Evolutionary conservation across 2,113 vertebrate genomes (phyloP).

Genomic region (Neopipo cinnamomea): DNA sequence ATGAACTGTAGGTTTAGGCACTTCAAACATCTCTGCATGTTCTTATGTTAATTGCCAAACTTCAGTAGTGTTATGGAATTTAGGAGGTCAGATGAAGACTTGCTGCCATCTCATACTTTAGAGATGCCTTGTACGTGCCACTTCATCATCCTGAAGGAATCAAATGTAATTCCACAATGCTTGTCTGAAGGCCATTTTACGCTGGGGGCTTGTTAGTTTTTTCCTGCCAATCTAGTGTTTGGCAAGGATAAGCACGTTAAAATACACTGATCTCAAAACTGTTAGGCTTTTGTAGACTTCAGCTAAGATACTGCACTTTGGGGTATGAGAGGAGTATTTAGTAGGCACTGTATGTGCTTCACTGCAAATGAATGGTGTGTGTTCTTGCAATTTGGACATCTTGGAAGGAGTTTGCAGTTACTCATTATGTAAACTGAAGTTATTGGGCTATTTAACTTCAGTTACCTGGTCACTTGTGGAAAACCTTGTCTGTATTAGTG

Average conservation of each 20-base stretch:
- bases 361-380: background rate
- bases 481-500: background rate
- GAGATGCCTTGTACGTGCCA: background rate
- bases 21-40: background rate
- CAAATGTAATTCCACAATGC: background rate
- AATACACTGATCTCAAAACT: background rate
- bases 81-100: background rate
- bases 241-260: background rate
- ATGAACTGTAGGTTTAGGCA: background rate
- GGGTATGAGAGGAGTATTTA: background rate
- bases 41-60: background rate
- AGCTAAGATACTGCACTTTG: background rate
- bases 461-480: background rate
- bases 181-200: background rate
- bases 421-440: background rate
- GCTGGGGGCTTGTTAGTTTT: background rate
- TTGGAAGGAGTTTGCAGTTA: background rate
- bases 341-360: background rate
- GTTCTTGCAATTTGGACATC: background rate
- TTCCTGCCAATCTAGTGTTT: background rate
- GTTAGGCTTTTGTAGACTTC: background rate
- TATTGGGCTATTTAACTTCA: background rate
- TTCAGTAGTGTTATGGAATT: background rate
- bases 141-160: background rate
- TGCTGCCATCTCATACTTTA: background rate